Conservation (phyloP, 2,888 invertebrate genomes). For the Dynastes tityus region DNA sequence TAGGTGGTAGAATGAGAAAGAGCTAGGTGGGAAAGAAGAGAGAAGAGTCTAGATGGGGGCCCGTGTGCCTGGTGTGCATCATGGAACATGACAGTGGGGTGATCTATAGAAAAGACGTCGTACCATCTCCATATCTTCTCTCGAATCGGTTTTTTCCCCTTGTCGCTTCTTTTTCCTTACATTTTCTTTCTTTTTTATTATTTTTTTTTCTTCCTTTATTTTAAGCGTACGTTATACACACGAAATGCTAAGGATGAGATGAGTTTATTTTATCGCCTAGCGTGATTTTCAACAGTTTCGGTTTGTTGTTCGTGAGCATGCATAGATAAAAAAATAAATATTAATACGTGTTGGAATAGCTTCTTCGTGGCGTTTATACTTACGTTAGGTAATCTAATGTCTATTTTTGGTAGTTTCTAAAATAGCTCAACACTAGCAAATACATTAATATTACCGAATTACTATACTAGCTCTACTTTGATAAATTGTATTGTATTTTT, state of each 20-base stretch:
- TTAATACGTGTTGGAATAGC: conserved; percentile 1
- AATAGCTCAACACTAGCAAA: too few species aligned
- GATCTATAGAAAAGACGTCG: conserved; percentile 49
- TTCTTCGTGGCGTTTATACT: too few species aligned
- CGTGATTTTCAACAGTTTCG: conserved; percentile 45
- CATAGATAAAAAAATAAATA: not conserved
- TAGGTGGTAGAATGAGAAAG: conserved; percentile 48
- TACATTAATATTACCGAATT: too few species aligned
- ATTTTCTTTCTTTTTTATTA: conserved; percentile 3
- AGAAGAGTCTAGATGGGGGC: conserved; percentile 39
- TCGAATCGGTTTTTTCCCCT: conserved; percentile 45
- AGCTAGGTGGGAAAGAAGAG: not conserved
- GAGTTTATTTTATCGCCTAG: conserved; percentile 46
- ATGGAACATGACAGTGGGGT: conserved; percentile 49
- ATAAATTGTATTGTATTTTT: too few species aligned
- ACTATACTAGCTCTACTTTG: too few species aligned
- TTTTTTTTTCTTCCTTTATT: conserved; percentile 27
- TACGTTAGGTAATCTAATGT: too few species aligned
- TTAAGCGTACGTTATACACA: conserved; percentile 36
- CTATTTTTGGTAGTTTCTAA: too few species aligned
- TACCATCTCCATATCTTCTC: conserved; percentile 47
- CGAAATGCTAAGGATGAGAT: conserved; percentile 43
- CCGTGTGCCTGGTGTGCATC: conserved; percentile 49
- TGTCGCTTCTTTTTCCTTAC: conserved; percentile 30
- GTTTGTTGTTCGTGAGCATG: conserved; percentile 29